phyloP scores from a whole-genome alignment of 2,797 vertebrate species.

The Tokudaia tokunoshimensis region DNA sequence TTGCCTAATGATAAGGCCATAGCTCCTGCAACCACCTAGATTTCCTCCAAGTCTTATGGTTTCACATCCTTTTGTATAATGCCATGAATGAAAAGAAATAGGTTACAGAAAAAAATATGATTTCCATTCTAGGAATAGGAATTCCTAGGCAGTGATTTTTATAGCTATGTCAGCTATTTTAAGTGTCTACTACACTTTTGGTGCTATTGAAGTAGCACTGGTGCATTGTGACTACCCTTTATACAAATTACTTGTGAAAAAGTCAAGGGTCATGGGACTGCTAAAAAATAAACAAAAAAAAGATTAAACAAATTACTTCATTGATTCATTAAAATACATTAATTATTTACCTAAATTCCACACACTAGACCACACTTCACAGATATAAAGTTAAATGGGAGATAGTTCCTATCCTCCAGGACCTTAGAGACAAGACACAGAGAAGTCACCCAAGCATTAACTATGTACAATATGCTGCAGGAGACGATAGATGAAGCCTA shows the following conservation, averaged over 20 bases:
- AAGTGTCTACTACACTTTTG: slow-evolving; percentile 42
- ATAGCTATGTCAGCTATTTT: slow-evolving; percentile 22
- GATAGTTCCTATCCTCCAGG: neutral
- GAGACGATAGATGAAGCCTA: neutral
- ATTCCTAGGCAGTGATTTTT: slow-evolving; percentile 62
- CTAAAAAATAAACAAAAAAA: neutral
- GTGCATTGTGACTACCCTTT: neutral
- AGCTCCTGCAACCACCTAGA: slow-evolving; percentile 40
- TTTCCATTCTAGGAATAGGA: slow-evolving; percentile 40
- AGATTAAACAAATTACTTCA: slow-evolving; percentile 42
- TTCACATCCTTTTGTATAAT: slow-evolving; percentile 36
- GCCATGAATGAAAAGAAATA: slow-evolving; percentile 42
- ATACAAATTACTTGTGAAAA: slow-evolving; percentile 53
- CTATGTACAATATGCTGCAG: neutral
- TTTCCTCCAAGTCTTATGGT: neutral
- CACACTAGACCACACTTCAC: neutral
- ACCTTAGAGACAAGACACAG: neutral
- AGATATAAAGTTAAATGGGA: slow-evolving; percentile 41
- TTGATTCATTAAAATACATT: slow-evolving; percentile 50
- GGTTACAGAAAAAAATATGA: slow-evolving; percentile 24
- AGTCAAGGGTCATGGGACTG: neutral
- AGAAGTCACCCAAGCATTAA: neutral
- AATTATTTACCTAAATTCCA: slow-evolving; percentile 42
- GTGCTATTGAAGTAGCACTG: slow-evolving; percentile 33
- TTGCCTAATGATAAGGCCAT: slow-evolving; percentile 38